Evolutionary conservation across 1,140 invertebrate species (phyloP).

Genomic region (Mya arenaria): DNA sequence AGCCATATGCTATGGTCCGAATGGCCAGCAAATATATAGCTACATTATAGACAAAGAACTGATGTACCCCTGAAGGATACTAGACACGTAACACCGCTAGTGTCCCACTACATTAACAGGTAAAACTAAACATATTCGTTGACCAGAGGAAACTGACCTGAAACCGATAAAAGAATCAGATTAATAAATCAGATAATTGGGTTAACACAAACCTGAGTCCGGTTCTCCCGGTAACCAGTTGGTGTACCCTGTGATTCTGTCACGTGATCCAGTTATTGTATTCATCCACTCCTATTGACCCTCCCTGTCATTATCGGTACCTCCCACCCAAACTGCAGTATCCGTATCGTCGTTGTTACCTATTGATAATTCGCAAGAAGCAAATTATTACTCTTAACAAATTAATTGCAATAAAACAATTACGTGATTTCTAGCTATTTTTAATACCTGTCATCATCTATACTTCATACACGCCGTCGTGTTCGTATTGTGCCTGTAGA

Average conservation of each 20-base stretch:
- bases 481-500: too few species aligned
- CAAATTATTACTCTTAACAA: too few species aligned
- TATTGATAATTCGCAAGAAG: too few species aligned
- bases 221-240: slow-evolving; percentile 6
- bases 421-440: too few species aligned
- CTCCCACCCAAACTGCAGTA: slow-evolving; percentile 6
- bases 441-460: too few species aligned
- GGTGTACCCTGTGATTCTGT: slow-evolving; percentile 1
- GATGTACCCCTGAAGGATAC: not conserved
- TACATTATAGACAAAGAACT: not conserved
- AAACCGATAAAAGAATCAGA: not conserved
- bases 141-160: not conserved
- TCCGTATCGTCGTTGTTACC: not conserved
- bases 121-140: not conserved
- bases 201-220: not conserved
- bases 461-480: too few species aligned
- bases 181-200: not conserved
- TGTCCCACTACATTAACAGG: not conserved
- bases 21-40: not conserved
- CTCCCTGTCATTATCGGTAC: not conserved
- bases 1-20: too few species aligned
- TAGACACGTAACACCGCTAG: not conserved
- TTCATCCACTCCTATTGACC: slow-evolving; percentile 1
- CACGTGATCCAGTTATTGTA: not conserved
- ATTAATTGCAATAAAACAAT: too few species aligned